Base-by-base conservation (phyloP, 2,888 invertebrate genomes). In the Drosophila differens region DNA sequence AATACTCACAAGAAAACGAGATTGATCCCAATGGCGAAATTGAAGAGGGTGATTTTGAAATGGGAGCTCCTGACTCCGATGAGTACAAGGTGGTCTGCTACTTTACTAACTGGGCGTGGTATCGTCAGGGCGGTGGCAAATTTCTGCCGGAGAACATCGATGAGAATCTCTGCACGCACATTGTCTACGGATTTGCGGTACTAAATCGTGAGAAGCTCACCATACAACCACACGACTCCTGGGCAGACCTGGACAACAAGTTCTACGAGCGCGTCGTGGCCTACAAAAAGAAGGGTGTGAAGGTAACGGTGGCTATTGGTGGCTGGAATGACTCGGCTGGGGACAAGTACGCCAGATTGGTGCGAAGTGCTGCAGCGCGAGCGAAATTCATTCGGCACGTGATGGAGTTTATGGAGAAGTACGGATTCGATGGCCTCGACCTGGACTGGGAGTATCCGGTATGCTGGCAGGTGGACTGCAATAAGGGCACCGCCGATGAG, bases 251-350 rank as follows among this genome's bases (percentile, higher is more conserved):
- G 76, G 98, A 98, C 92, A 98, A 98, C 92, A 97, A 97, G 95
- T 98, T 98, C 93, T 98, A 98, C 92, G 97, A 97, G 87, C 96
- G 97, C 91, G 97, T 98, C 4, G 96, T 96, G 0, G 95, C 95
- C 0, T 94, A 96, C 35, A 97, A 96, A 83, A 94, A 94, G 1
- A 95, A 95, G 80, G 96, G 96, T 0, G 95, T 97, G 19, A 97
- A 97, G 92, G 97, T 97, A 0, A 94, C 97, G 0, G 94, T 99
- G 3, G 98, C 98, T 0, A 95, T 99, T 70, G 99, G 99, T 9
- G 99, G 98, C 0, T 98, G 98, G 98, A 98, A 98, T 91, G 98
- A 98, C 93, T 98, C 98, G 0, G 97, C 96, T 0, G 97, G 97
- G 5, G 97, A 97, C 92, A 98, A 98, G 91, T 98, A 98, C 93